Evolutionary conservation across 2,888 invertebrate genomes (phyloP), one percentile per base, ranked within the genome.

Genomic region (Campoplex capitator): DNA sequence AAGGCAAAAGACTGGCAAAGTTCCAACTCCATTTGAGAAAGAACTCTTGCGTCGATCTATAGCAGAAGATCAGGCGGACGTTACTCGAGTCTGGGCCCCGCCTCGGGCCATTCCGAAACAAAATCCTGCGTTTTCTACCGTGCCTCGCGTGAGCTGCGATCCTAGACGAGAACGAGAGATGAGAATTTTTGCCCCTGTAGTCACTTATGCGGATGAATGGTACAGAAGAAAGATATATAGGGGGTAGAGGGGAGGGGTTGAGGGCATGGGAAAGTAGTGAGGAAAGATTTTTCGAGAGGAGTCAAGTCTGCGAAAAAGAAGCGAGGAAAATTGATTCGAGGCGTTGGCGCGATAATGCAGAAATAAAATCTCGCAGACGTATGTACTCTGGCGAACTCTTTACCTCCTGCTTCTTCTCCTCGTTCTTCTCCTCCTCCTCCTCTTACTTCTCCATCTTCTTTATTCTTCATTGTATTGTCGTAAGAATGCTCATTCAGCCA

Each of bases 301-400:
- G 70, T 48, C 35, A 71, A 71, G 71, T 58, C 71, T 18, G 62
- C n/a, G 65, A 28, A 51, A 48, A 71, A 70, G 85, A 80, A 85
- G 80, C 48, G 86, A 80, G 65, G 81, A 88, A 88, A 88, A 86
- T 86, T 88, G 88, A 88, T 88, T 86, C 88, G 86, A 86, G 86
- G 87, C 85, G 87, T 85, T 87, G 87, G 85, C 83, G 87, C 87
- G 87, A 87, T 87, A 87, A 87, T 87, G 87, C 85, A 87, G 87
- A 87, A 87, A 87, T 87, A 85, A 87, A 87, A 87, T 87, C 87
- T 83, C 58, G 56, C 87, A 79, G 87, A 83, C 85, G 85, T 85
- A 77, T 80, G 85, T 83, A 81, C 79, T 77, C 79, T 18, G 38
- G 65, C 74, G 48, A 70, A 76, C 75, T 67, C 56, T 45, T 32